Conservation (phyloP, 2,797 vertebrate genomes). For the Microchirus variegatus region DNA sequence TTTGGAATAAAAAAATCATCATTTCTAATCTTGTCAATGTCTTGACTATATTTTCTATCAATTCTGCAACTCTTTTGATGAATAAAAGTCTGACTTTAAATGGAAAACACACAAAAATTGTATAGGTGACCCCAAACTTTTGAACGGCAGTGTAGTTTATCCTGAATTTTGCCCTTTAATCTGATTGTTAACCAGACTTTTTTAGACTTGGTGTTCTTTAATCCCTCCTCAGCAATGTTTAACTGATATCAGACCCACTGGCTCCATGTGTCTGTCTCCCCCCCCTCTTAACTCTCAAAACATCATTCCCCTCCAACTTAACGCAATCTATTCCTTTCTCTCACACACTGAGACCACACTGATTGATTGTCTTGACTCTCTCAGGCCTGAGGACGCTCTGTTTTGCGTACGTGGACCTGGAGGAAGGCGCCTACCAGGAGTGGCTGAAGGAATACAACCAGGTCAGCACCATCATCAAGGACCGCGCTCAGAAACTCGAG, state of each 20-base stretch:
- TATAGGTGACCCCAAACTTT: too few relatives aligned
- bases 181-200: not conserved
- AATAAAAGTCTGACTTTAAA: too few relatives aligned
- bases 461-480: conserved; percentile 89
- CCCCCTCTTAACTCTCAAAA: not conserved
- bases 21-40: too few relatives aligned
- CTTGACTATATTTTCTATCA: too few relatives aligned
- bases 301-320: not conserved
- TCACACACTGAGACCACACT: not conserved
- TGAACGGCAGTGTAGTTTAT: too few relatives aligned
- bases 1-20: too few relatives aligned
- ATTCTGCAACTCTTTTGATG: too few relatives aligned
- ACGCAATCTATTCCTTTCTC: not conserved
- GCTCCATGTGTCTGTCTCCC: not conserved
- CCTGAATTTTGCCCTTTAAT: not conserved
- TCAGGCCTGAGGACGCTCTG: conserved; percentile 93
- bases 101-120: too few relatives aligned
- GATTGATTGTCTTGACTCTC: not conserved
- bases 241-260: not conserved
- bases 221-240: not conserved
- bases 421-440: conserved; percentile 87
- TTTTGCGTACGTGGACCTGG: conserved; percentile 93
- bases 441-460: conserved; percentile 91
- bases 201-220: not conserved
- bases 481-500: conserved; percentile 90